Evolutionary conservation across 2,113 vertebrate genomes (phyloP).

Genomic region (Herpetotheres cachinnans): DNA sequence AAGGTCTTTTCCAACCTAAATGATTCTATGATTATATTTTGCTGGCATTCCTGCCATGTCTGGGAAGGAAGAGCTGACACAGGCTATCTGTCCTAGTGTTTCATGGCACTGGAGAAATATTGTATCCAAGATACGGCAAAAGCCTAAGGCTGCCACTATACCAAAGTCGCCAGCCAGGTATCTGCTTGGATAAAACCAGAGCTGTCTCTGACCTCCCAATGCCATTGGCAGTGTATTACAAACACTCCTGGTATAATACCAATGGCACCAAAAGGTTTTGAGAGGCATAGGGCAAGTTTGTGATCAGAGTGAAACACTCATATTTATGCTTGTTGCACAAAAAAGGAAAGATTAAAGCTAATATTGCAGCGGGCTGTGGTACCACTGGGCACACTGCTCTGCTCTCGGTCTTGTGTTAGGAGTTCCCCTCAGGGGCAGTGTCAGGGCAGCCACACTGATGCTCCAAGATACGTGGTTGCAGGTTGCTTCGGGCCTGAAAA

Average conservation of each 20-base stretch:
- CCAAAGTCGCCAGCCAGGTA: neutral
- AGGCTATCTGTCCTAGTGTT: neutral
- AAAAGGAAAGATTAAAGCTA: neutral
- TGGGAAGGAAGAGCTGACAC: neutral
- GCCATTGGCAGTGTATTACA: neutral
- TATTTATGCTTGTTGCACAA: neutral
- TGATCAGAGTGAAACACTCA: neutral
- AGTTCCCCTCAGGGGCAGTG: neutral
- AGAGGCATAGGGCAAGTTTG: neutral
- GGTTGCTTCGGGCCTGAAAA: neutral
- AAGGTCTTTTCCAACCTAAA: neutral
- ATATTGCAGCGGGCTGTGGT: rapidly evolving
- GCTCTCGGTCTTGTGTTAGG: neutral
- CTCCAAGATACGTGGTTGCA: neutral
- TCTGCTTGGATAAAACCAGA: neutral
- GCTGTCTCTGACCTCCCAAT: neutral
- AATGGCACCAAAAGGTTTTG: neutral
- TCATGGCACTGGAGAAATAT: neutral
- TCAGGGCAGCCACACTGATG: neutral
- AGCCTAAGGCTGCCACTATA: neutral
- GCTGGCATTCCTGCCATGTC: neutral
- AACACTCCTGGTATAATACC: neutral
- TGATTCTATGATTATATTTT: neutral
- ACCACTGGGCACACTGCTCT: neutral
- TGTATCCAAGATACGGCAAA: neutral